Conservation (phyloP, 2,797 vertebrate genomes). For the Cossypha polioptera region DNA sequence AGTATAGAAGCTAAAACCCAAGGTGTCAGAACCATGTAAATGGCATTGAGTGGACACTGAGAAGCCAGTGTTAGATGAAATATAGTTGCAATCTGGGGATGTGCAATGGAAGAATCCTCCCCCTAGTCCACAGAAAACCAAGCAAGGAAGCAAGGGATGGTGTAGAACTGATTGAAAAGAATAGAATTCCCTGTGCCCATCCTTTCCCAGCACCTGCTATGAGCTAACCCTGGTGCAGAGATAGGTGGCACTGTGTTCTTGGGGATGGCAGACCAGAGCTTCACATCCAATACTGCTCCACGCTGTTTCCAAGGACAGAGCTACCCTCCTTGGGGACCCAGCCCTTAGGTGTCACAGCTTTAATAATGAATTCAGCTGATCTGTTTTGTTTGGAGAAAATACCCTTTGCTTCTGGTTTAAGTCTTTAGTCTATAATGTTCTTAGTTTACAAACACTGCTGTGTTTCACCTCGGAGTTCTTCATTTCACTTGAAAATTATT, state of each 20-base stretch:
- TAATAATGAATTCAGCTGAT: not conserved
- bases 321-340: not conserved
- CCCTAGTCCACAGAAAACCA: not conserved
- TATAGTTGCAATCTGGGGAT: not conserved
- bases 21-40: not conserved
- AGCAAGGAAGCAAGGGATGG: not conserved
- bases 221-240: not conserved
- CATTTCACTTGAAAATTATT: not conserved
- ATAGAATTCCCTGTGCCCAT: rapidly evolving
- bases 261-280: not conserved
- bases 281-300: rapidly evolving
- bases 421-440: not conserved
- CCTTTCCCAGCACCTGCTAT: rapidly evolving
- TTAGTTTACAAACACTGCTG: not conserved
- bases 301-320: not conserved
- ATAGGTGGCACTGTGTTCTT: constrained; percentile 29
- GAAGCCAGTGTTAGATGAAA: not conserved
- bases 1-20: no score
- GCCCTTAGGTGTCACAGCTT: not conserved
- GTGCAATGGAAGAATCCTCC: not conserved
- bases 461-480: not conserved
- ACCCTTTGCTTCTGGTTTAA: not conserved
- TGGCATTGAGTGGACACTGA: not conserved
- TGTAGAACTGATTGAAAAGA: not conserved
- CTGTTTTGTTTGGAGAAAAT: not conserved